Base-by-base conservation (phyloP, 2,113 vertebrate species). In the Forbesichthys agassizii region DNA sequence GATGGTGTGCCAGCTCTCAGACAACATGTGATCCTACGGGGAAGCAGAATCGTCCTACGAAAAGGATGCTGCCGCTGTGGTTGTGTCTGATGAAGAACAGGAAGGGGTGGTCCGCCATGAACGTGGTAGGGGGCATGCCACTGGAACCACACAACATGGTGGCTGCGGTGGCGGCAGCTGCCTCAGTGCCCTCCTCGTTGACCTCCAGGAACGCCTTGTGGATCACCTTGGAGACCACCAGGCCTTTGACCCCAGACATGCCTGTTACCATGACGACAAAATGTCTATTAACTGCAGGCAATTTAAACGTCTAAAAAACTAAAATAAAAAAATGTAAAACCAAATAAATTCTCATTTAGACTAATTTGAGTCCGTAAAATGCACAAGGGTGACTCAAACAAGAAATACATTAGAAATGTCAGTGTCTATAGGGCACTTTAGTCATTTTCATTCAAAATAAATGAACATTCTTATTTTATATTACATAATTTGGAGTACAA, bases 101-200 rank as follows among this genome's bases (percentile, higher is more conserved):
- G 83, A 99, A 98, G 55, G 96, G 96, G n/a, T 98, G 96, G 53
- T 97, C 92, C 2, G 93, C 95, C 11, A 86, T 80, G 76, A 98
- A 96, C 12, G 20, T 14, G 7, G 90, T 49, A 3, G 87, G 77
- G 0, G 53, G 54, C 1, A 81, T 66, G 10, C 27, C 27, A 27
- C 69, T 48, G 46, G 87, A 91, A 57, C 93, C 88, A 13, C 82
- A 0, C 63, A 66, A 68, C 79, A 96, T 72, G 42, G 91, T 1
- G 0, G 64, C 91, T 6, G 78, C 94, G 0, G 94, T 94, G 53
- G 93, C 92, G 7, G 91, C 95, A 0, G 93, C 88, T 0, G 96
- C 95, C 78, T 98, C 94, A 0, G 95, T 97, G 10, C 96, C 96
- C 79, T 96, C 92, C 77, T 98, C 96, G 6, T 92, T 96, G 61